phyloP scores from a whole-genome alignment of 1,140 invertebrate species.

The Trichonephila clavata region DNA sequence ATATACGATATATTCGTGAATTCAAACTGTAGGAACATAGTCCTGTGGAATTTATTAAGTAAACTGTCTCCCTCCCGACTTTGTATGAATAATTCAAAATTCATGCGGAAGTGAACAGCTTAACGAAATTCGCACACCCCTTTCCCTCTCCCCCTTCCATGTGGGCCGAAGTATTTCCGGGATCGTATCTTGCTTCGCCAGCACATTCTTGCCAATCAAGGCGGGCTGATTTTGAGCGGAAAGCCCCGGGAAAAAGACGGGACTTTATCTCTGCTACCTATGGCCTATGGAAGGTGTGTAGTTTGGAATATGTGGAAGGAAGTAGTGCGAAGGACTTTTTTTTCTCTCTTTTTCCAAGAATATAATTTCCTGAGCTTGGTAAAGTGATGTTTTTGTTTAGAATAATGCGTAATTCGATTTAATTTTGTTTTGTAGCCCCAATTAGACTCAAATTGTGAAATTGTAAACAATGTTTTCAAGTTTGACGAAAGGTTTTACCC shows the following conservation, averaged over 20 bases:
- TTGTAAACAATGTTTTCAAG: no score
- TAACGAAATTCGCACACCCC: conserved; percentile 1
- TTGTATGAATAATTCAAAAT: conserved; percentile 36
- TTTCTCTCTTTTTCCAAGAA: no score
- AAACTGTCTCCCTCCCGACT: neutral
- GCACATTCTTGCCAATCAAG: conserved; percentile 25
- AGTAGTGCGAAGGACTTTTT: no score
- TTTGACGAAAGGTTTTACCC: no score
- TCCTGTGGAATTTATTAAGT: conserved; percentile 12
- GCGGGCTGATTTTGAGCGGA: neutral
- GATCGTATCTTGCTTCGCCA: neutral
- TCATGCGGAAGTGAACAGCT: conserved; percentile 22
- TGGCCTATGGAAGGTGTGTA: no score
- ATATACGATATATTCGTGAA: conserved; percentile 17
- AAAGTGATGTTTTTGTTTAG: no score
- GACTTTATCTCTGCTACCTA: neutral
- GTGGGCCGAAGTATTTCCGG: neutral
- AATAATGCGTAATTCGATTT: no score
- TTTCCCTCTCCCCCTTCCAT: neutral
- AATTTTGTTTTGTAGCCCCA: no score
- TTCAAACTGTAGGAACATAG: neutral
- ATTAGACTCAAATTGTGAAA: no score
- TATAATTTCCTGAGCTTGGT: no score
- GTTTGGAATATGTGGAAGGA: no score
- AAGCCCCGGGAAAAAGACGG: neutral